A percentile compares a stretch with the other conserved stretches of the same genome.
These are phyloP conservation scores for Lasioglossum marginatum DNA, from an alignment of 2,888 invertebrate species.

Conservation along the genomic window DNA sequence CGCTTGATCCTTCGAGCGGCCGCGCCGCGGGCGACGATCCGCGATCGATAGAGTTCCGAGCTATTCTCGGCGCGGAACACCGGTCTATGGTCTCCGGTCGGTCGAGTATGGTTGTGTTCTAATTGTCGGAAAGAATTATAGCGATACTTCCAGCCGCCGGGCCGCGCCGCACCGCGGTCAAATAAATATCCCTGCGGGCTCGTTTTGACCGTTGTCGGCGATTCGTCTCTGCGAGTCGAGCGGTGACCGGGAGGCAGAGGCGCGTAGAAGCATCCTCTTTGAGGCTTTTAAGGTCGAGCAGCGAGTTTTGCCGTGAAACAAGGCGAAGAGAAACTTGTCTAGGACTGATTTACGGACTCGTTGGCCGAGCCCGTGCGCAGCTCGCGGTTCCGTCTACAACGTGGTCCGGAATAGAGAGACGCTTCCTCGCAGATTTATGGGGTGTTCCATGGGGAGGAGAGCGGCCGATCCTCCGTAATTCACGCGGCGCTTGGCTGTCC, in stretches of 20 bases:
- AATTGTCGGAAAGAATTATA: constrained; percentile 41
- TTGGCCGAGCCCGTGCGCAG: constrained; percentile 59
- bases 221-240: constrained; percentile 35
- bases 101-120: background rate
- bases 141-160: constrained; percentile 11
- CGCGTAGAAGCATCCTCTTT: constrained; percentile 31
- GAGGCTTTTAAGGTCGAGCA: constrained; percentile 67
- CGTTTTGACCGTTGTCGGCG: constrained; percentile 48
- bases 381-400: constrained; percentile 71
- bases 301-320: constrained; percentile 71
- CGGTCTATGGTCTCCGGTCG: background rate
- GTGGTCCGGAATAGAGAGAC: constrained; percentile 69
- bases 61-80: background rate
- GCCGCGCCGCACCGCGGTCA: background rate
- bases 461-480: constrained; percentile 71
- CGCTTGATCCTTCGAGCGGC: background rate
- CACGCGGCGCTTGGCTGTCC: constrained; percentile 59
- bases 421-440: constrained; percentile 77
- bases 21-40: background rate
- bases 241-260: background rate
- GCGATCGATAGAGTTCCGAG: background rate
- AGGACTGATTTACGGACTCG: constrained; percentile 81
- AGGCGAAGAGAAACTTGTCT: constrained; percentile 77
- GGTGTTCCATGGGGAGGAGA: constrained; percentile 76
- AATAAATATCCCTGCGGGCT: constrained; percentile 39